Evolutionary conservation across 2,888 invertebrate species (phyloP).

Genomic region (Agrypnus murinus): DNA sequence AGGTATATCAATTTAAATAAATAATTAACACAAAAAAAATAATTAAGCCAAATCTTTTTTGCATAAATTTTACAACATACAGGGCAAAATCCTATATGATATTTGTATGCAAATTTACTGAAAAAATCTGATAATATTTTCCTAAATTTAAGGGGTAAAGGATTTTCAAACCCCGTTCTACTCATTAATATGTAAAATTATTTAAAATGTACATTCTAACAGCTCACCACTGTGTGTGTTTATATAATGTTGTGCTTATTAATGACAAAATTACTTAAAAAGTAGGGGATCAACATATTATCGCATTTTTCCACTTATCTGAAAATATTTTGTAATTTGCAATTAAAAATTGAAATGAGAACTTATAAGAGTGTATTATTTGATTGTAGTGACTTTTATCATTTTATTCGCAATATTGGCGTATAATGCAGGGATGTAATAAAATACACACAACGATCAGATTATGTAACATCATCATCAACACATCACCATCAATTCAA

Average conservation of each 20-base stretch:
- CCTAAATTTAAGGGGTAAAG: constrained; percentile 16
- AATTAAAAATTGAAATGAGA: no score
- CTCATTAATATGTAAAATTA: constrained; percentile 36
- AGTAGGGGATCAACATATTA: background rate
- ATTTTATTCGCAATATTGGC: no score
- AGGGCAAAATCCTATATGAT: background rate
- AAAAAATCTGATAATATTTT: constrained; percentile 21
- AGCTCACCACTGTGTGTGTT: constrained; percentile 9
- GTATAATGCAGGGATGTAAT: no score
- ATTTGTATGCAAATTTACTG: constrained; percentile 30
- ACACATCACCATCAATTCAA: no score
- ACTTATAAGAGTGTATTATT: no score
- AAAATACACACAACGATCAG: no score
- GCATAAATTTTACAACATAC: constrained; percentile 12
- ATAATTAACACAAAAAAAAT: no score
- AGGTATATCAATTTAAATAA: no score
- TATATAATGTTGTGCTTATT: constrained; percentile 7
- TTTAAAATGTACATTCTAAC: constrained; percentile 35
- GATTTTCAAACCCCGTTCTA: constrained; percentile 1
- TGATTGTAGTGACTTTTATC: no score
- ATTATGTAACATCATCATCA: no score
- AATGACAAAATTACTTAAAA: constrained; percentile 5
- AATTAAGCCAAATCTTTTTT: background rate
- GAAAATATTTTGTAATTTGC: no score
- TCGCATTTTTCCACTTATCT: no score